Evolutionary conservation across 2,888 invertebrate species (phyloP), one percentile per base, ranked within the genome.

Genomic region (Phoenoteleia sp.): DNA sequence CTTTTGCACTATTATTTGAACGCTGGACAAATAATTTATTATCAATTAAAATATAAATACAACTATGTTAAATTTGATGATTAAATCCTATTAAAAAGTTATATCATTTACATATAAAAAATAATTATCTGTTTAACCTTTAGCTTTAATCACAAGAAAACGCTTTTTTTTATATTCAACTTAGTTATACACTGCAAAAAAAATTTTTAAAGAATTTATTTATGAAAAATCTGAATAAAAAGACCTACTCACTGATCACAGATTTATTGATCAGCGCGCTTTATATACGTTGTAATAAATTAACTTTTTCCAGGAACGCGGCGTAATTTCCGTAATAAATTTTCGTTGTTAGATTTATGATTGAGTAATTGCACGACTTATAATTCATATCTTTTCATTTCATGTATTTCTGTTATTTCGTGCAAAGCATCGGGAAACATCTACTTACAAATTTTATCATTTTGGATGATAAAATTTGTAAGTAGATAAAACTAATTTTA

Each of bases 281-380:
- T 83, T 39, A 56, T 39, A 42, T 42, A 11, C 27, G 15, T 27
- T 49, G 60, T 33, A 69, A 74, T 67, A 56, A 67, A 52, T 77
- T 58, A 62, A 62, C 42, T 49, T 56, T 54, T 75, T 69, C 45
- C 21, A 39, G 60, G 36, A 60, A 71, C 56, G 58, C 23, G 19
- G 42, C 62, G 62, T 56, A 42, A 60, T 58, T 60, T 64, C 56
- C 29, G 60, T 72, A 72, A 72, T 72, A 60, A 72, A 72, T 76
- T 76, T 75, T 76, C 75, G 56, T 42, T 27, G 29, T 42, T 29
- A 56, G 25, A 66, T 76, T 76, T 56, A 76, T 66, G 75, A 66
- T 56, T 66, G 66, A 66, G 56, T 66, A 76, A 76, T 76, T 45
- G 42, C 47, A 25, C 42, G 56, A 45, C 29, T 58, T 71, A 45